Base-by-base conservation (phyloP, 2,888 invertebrate genomes). In the Nomada fucata region DNA sequence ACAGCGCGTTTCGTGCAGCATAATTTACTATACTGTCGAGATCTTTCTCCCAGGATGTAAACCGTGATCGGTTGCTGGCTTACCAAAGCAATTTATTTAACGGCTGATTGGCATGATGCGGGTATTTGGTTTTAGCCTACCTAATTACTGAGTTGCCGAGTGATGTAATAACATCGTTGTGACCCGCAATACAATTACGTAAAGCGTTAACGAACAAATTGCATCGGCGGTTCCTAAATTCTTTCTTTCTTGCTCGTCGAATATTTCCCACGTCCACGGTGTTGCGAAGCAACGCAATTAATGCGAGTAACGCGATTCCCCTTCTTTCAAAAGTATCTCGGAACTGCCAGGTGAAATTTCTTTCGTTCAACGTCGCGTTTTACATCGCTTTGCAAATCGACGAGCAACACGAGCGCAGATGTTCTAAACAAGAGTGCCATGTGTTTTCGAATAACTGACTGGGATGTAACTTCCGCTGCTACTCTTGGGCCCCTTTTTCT, bases 101-200 rank as follows among this genome's bases (percentile, higher is more conserved):
- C 18, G 11, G 74, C 73, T 81, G 61, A 82, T 74, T 64, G 78
- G 79, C 81, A 82, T 74, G 79, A 61, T 67, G 65, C 81, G 68
- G 61, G 61, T 44, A 70, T 26, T 61, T 79, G 75, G 50, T 79
- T 79, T 75, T 75, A 69, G 69, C 61, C 70, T 67, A 68, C 15
- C 53, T 69, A 70, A 79, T 82, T 67, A 60, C 36, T 57, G 73
- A 71, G 52, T 70, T 63, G 60, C 69, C 44, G 79, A 74, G 74
- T 60, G 79, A 79, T 57, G 67, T 71, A 82, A 72, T 29, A 57
- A 50, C 67, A 59, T 36, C 36, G 36, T 36, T 36, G 50, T 74
- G 67, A 74, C 67, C 59, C 20, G 74, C 15, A 36, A 36, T 7
- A 7, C 36, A 63, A 42, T 26, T 36, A 44, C 57, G 44, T 44